Evolutionary conservation across 1,140 invertebrate genomes (phyloP).

Genomic region (Pseudomyrmex gracilis): DNA sequence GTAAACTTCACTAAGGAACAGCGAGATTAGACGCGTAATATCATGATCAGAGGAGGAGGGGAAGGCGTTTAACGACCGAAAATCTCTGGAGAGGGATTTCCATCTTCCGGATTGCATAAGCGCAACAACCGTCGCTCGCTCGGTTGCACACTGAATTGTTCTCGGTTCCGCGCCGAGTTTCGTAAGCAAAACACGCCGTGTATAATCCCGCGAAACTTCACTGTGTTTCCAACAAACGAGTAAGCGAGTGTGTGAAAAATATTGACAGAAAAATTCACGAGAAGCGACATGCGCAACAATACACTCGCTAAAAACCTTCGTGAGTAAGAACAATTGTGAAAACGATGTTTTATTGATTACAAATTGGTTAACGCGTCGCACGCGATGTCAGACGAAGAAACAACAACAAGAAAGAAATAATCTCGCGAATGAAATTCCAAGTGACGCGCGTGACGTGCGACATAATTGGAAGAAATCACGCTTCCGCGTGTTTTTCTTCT

Average conservation of each 20-base stretch:
- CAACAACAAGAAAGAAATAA: not conserved
- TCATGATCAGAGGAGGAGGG: not conserved
- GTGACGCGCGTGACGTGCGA: slow-evolving; percentile 16
- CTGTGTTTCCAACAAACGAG: no score
- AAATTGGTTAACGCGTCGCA: not conserved
- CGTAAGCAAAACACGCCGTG: no score
- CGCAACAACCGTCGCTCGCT: no score
- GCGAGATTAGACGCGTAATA: slow-evolving; percentile 38
- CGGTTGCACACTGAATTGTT: not conserved
- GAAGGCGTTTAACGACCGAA: slow-evolving; percentile 1
- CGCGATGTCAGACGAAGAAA: not conserved
- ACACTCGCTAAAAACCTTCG: no score
- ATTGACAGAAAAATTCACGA: no score
- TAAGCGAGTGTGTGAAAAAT: no score
- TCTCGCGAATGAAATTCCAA: slow-evolving; percentile 30
- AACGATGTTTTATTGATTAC: no score
- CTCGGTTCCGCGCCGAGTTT: no score
- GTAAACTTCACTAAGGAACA: slow-evolving; percentile 19
- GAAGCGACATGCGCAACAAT: no score
- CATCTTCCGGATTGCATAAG: slow-evolving; percentile 9
- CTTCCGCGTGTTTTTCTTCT: not conserved
- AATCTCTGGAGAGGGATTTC: not conserved
- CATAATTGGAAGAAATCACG: slow-evolving; percentile 50
- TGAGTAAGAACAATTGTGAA: no score
- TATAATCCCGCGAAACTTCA: no score